phyloP scores from a whole-genome alignment of 2,113 vertebrate species.

The Pterocles gutturalis region DNA sequence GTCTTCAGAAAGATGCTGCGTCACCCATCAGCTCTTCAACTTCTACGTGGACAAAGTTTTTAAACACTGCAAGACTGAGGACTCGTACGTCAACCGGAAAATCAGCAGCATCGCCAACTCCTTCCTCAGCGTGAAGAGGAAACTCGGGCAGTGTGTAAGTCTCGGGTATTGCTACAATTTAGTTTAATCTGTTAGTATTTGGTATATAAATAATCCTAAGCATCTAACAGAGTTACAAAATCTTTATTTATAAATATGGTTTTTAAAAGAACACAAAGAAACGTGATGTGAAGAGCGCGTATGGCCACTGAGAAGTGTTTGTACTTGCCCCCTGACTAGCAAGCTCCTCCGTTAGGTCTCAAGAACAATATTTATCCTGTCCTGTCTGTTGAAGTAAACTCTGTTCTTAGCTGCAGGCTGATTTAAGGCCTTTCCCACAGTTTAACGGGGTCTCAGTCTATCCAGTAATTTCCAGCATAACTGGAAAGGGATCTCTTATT shows the following conservation, averaged over 20 bases:
- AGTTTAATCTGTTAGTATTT: rapidly evolving
- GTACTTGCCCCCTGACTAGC: background rate
- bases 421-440: background rate
- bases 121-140: constrained; percentile 73
- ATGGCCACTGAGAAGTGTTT: background rate
- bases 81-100: constrained; percentile 38
- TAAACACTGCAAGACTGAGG: constrained; percentile 74
- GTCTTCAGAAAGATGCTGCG: constrained; percentile 85
- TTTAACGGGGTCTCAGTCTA: background rate
- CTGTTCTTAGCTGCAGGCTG: background rate
- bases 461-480: background rate
- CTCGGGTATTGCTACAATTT: rapidly evolving
- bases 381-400: rapidly evolving
- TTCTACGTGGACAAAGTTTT: constrained; percentile 93
- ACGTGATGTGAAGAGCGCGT: rapidly evolving
- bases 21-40: constrained; percentile 81
- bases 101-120: constrained; percentile 82
- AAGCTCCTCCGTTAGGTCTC: background rate
- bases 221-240: background rate
- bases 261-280: background rate
- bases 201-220: background rate
- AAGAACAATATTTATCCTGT: background rate
- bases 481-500: background rate
- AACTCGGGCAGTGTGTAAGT: constrained; percentile 76
- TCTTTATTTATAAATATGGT: background rate